Base-by-base conservation (phyloP, 2,113 vertebrate species). In the Pseudopodoces humilis region DNA sequence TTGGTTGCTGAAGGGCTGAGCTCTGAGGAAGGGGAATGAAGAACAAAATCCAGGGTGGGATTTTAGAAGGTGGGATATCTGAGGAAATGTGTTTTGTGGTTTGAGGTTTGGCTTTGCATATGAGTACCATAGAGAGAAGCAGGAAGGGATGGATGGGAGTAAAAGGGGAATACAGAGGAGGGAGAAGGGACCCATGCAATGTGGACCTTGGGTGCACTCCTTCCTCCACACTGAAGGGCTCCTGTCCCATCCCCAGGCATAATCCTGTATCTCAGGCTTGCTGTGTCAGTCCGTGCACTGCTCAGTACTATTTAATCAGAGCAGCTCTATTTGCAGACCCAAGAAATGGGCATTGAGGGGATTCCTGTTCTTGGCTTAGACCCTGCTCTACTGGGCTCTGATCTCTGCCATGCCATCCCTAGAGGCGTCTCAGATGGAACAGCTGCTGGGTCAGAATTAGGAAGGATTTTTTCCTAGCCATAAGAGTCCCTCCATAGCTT, bases 361-460 rank as follows among this genome's bases (percentile, higher is more conserved):
- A 86, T 93, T 78, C 76, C 80, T 81, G 56, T 11, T 1, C 58
- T 93, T 86, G 76, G 69, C 77, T 95, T 88, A 74, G 77, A 67
- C 83, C 24, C 33, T 90, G 65, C 31, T 91, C 94, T 93, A 37
- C 79, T 83, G 59, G 80, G 53, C 94, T 96, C 63, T 88, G 79
- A 96, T 96, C 93, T 33, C 81, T 91, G 75, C 88, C 39, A 22
- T 86, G 87, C 82, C 74, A 94, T 94, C 94, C 91, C 94, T 65
- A 92, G 88, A 96, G 83, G 90, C 83, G 6, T 96, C 87, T 96
- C 77, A 5, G 74, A 90, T 92, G 82, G 52, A 97, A 96, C 94
- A 97, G 87, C 95, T 97, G 96, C 91, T 86, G 41, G 80, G 68
- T 94, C 87, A 95, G 84, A 96, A 95, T 96, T 90, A 97, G 95